Conservation (phyloP, 2,888 invertebrate species). For the Amiota communis region DNA sequence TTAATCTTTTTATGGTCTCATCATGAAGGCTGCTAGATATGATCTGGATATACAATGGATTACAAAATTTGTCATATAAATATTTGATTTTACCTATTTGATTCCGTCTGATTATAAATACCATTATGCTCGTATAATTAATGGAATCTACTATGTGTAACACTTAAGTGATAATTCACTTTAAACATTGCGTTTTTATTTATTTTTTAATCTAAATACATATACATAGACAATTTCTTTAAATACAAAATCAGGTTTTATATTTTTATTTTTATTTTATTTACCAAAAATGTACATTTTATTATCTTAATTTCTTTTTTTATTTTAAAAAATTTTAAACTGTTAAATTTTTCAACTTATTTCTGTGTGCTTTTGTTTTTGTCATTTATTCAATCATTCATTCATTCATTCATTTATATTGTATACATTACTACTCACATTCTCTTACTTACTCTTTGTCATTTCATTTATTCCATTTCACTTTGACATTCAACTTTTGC, state of each 20-base stretch:
- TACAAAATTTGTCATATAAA: too few relatives aligned
- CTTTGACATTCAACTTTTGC: slow-evolving; percentile 45
- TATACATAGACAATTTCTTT: neutral
- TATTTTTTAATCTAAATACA: too few relatives aligned
- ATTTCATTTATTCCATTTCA: slow-evolving; percentile 26
- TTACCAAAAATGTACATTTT: neutral
- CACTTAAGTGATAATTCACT: too few relatives aligned
- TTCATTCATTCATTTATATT: neutral
- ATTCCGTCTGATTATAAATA: too few relatives aligned
- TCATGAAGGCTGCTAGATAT: too few relatives aligned
- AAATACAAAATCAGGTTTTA: neutral
- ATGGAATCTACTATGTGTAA: too few relatives aligned
- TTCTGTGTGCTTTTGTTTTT: neutral
- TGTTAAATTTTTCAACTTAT: neutral
- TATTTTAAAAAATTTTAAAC: neutral
- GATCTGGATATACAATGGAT: too few relatives aligned
- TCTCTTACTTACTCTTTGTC: slow-evolving; percentile 29
- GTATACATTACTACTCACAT: neutral
- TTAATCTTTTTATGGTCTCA: too few relatives aligned
- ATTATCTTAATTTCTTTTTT: neutral
- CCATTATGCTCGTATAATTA: too few relatives aligned
- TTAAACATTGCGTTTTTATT: too few relatives aligned
- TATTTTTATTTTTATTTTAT: neutral
- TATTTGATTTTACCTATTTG: too few relatives aligned
- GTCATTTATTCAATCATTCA: neutral